Percentiles rank a stretch among this genome's conserved stretches.
Evolutionary conservation across 2,113 vertebrate species (phyloP).

Genomic region (Ploceus nigricollis): DNA sequence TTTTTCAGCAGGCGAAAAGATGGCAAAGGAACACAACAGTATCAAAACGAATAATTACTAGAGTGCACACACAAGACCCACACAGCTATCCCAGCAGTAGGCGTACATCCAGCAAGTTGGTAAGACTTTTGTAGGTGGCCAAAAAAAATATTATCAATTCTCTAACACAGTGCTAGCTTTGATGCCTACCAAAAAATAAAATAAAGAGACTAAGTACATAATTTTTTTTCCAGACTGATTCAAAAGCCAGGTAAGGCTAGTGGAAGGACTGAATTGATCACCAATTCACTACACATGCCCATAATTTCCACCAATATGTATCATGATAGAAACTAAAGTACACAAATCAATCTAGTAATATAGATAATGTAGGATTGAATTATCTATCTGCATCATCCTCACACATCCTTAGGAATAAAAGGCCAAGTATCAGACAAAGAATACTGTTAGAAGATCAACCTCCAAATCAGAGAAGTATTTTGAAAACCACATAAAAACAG

Average conservation of each 20-base stretch:
- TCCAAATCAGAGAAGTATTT: background rate
- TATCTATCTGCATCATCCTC: background rate
- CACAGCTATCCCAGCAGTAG: background rate
- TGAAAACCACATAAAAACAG: background rate
- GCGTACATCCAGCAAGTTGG: background rate
- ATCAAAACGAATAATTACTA: background rate
- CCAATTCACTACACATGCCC: background rate
- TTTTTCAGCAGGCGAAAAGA: background rate
- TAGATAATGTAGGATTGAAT: background rate
- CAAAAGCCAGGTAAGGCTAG: background rate
- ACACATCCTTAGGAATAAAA: background rate
- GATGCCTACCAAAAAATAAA: background rate
- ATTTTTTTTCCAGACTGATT: background rate
- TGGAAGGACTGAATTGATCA: background rate
- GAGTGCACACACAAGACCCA: background rate
- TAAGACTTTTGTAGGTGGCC: background rate
- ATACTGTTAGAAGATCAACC: background rate
- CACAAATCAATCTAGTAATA: background rate
- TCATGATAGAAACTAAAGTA: background rate
- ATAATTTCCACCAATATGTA: background rate
- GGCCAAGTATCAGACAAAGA: background rate
- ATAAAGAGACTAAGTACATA: background rate
- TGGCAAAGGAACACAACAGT: background rate
- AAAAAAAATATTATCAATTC: background rate
- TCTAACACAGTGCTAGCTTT: background rate